A percentile compares a stretch with the other conserved stretches of the same genome.
Evolutionary conservation across 1,140 invertebrate genomes (phyloP).

Genomic region (Maniola jurtina): DNA sequence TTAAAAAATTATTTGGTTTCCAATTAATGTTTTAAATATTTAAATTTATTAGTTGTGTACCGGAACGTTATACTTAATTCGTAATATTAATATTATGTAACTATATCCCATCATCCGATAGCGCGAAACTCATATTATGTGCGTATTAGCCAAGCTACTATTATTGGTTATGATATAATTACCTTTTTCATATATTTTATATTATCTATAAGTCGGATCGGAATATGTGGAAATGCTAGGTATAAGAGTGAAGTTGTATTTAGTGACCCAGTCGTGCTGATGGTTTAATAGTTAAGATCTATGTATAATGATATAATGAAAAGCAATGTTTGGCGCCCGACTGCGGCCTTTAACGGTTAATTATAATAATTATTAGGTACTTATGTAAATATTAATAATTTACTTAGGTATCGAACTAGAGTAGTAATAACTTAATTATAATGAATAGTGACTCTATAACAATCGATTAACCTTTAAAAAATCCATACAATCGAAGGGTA

Average conservation of each 20-base stretch:
- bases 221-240: slow-evolving; percentile 3
- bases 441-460: slow-evolving; percentile 64
- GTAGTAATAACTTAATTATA: slow-evolving; percentile 62
- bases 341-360: slow-evolving; percentile 43
- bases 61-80: no score
- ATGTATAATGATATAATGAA: slow-evolving; percentile 9
- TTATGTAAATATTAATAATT: slow-evolving; percentile 72
- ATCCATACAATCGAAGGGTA: slow-evolving; percentile 76
- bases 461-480: slow-evolving; percentile 62
- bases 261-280: slow-evolving; percentile 16
- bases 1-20: no score
- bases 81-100: no score
- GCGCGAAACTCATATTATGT: no score
- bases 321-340: slow-evolving; percentile 18
- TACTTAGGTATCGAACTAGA: slow-evolving; percentile 63
- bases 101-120: no score
- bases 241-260: slow-evolving; percentile 48
- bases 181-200: no score
- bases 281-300: not conserved
- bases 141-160: no score
- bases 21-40: no score
- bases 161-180: no score
- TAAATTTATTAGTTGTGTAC: no score
- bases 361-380: slow-evolving; percentile 44
- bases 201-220: not conserved